Evolutionary conservation across 2,797 vertebrate genomes (phyloP).

Genomic region (Tenualosa ilisha): DNA sequence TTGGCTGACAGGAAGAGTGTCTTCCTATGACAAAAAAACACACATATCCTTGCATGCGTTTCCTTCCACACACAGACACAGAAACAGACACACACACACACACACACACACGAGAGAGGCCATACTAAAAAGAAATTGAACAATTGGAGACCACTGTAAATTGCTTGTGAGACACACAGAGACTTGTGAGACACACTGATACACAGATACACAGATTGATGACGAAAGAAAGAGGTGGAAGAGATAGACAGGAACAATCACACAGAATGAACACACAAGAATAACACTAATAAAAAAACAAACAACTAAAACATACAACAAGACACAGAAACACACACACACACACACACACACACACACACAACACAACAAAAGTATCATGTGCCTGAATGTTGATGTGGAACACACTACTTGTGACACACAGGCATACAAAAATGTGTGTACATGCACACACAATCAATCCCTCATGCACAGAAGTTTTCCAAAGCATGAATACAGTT

Average conservation of each 20-base stretch:
- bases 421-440: neutral
- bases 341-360: neutral
- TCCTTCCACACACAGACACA: neutral
- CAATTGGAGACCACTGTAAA: neutral
- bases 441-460: neutral
- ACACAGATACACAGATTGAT: neutral
- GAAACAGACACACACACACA: neutral
- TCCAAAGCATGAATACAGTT: neutral
- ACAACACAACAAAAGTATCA: neutral
- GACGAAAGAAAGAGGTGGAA: no score
- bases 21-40: slow-evolving; percentile 24
- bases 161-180: neutral
- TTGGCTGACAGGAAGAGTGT: slow-evolving; percentile 62
- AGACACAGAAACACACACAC: neutral
- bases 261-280: neutral
- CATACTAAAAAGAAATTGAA: neutral
- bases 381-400: no score
- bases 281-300: no score
- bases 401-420: no score
- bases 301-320: no score
- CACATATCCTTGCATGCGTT: neutral
- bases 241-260: neutral
- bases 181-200: neutral
- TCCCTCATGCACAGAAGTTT: neutral
- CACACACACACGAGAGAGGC: neutral